Percentiles rank a stretch among this genome's conserved stretches.
These are phyloP conservation scores for Pollimyrus isidori DNA, from an alignment of 2,113 vertebrate species.

Conservation along the genomic window DNA sequence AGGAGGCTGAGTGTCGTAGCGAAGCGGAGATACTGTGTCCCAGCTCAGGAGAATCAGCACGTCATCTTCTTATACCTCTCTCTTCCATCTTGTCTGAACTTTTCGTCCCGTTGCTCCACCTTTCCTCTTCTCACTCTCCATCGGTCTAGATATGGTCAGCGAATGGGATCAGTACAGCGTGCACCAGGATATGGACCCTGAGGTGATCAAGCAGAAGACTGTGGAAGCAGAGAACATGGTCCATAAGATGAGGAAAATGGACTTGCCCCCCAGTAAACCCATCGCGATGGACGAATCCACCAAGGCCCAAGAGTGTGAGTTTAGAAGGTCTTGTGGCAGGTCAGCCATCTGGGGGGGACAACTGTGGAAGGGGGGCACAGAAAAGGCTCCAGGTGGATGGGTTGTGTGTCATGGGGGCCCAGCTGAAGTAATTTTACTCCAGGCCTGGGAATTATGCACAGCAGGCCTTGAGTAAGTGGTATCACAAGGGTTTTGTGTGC, in stretches of 20 bases:
- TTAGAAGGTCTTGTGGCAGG: not conserved
- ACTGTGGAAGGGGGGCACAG: not conserved
- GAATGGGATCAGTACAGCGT: slow-evolving; percentile 79
- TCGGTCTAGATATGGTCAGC: slow-evolving; percentile 71
- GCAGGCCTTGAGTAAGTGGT: no score
- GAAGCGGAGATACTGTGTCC: not conserved
- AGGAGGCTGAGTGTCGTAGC: not conserved
- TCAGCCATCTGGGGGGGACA: not conserved
- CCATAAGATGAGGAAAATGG: slow-evolving; percentile 61
- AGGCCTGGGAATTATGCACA: not conserved
- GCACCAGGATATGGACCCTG: slow-evolving; percentile 69
- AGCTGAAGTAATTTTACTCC: not conserved
- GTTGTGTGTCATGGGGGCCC: not conserved
- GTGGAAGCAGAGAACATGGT: slow-evolving; percentile 65
- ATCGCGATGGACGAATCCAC: slow-evolving; percentile 64
- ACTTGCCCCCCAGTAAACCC: slow-evolving; percentile 63
- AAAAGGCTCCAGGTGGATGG: not conserved
- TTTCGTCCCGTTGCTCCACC: not conserved
- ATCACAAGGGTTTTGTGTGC: not conserved
- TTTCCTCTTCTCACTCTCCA: slow-evolving; percentile 1
- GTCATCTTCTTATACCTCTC: not conserved
- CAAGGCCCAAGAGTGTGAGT: slow-evolving; percentile 71
- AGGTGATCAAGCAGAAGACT: slow-evolving; percentile 60
- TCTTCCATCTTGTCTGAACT: not conserved
- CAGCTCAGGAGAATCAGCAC: not conserved